Evolutionary conservation across 2,888 invertebrate genomes (phyloP), one percentile per base, ranked within the genome.

Genomic region (Temnothorax ravouxi): DNA sequence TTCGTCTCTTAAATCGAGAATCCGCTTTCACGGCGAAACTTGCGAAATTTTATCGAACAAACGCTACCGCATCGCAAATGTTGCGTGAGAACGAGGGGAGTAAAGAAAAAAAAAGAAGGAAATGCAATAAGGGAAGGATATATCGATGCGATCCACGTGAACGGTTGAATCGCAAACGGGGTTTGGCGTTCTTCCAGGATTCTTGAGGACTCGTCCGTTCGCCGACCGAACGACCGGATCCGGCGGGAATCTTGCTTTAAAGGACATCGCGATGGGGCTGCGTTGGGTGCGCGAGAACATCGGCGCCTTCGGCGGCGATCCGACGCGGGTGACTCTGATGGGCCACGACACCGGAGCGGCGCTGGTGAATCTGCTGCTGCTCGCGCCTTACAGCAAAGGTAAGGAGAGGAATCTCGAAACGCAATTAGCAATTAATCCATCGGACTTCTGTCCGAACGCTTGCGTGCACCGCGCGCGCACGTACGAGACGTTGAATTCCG

Each of bases 321-420:
- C 97, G 0, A 95, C 96, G 67, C 96, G 97, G 75, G 96, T 99
- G 86, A 98, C 98, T 38, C 95, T 99, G 61, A 96, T 97, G 88
- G 99, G 98, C 2, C 98, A 98, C 95, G 97, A 97, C 76, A 97
- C 97, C 4, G 99, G 98, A 1, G 98, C 98, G 0, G 97, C 98
- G 2, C 95, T 98, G 54, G 98, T 97, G 88, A 98, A 98, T 94
- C 96, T 98, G 61, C 96, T 99, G 81, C 97, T 98, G 92, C 96
- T 98, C 92, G 97, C 98, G 76, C 97, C 98, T 0, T 96, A 97
- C 44, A 97, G 97, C 69, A 97, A 97, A 96, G 97, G 97, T 97
- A 93, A 93, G 50, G 54, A 29, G 86, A 59, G 9, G 34, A 69
- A 54, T 41, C n/a, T 13, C 34, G n/a, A 9, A 25, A 9, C 29